Percentiles rank a stretch among this genome's conserved stretches.
Evolutionary conservation across 2,797 vertebrate species (phyloP).

Genomic region (Gambelia wislizenii): DNA sequence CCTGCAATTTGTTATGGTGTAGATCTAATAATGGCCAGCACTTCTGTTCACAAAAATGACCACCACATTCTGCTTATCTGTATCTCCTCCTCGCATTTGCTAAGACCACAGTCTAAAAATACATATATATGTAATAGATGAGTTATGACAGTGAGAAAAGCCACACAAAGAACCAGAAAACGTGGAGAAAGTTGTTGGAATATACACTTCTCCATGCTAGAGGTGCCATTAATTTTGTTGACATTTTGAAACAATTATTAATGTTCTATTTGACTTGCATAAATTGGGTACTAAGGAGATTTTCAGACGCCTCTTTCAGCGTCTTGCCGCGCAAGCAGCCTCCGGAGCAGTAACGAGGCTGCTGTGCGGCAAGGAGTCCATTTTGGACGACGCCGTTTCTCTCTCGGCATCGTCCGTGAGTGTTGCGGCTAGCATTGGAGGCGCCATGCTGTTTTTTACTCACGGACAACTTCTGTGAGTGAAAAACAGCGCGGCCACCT

Average conservation of each 20-base stretch:
- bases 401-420: too few relatives aligned
- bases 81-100: too few relatives aligned
- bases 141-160: not conserved
- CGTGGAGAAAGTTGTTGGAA: not conserved
- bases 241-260: not conserved
- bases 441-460: too few relatives aligned
- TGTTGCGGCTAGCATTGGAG: too few relatives aligned
- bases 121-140: not conserved
- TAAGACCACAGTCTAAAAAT: not conserved
- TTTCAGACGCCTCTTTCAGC: too few relatives aligned
- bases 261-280: constrained; percentile 13
- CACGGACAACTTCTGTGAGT: too few relatives aligned
- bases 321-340: too few relatives aligned
- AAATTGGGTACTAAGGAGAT: not conserved
- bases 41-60: not conserved
- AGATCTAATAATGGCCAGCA: not conserved
- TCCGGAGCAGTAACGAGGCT: too few relatives aligned
- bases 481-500: too few relatives aligned
- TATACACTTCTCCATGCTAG: too few relatives aligned
- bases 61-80: not conserved
- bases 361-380: too few relatives aligned
- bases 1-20: not conserved
- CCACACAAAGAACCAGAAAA: not conserved
- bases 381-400: too few relatives aligned
- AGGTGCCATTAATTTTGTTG: constrained; percentile 18